Conservation (phyloP, 2,888 invertebrate genomes). For the Chalcosyrphus nemorum region DNA sequence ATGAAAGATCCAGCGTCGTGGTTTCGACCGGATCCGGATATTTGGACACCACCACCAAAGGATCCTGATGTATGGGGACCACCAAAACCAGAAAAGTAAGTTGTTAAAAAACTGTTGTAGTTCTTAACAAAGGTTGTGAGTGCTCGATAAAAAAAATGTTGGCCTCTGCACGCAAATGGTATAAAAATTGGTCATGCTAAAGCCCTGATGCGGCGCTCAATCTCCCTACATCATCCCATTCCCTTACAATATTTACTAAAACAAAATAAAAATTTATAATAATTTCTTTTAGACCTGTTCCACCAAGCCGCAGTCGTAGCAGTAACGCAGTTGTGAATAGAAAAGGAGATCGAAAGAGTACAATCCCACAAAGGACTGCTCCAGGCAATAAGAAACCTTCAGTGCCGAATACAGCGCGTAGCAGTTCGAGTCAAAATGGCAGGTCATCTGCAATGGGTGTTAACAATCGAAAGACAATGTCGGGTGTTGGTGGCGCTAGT, state of each 20-base stretch:
- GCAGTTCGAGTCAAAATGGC: conserved; percentile 63
- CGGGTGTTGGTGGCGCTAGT: conserved; percentile 12
- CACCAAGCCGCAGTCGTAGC: conserved; percentile 77
- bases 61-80: conserved; percentile 95
- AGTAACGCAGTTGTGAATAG: conserved; percentile 73
- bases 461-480: conserved; percentile 35
- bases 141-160: too few species aligned
- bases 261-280: neutral
- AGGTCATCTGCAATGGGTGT: conserved; percentile 42
- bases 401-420: conserved; percentile 71
- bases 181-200: too few species aligned
- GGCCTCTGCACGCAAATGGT: too few species aligned
- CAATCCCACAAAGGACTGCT: conserved; percentile 78
- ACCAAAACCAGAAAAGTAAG: conserved; percentile 90
- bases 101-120: conserved; percentile 74
- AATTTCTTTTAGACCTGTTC: conserved; percentile 75
- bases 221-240: too few species aligned
- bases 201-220: too few species aligned
- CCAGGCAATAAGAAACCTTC: conserved; percentile 74
- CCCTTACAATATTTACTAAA: too few species aligned
- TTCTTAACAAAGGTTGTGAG: too few species aligned
- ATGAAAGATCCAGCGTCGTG: conserved; percentile 82
- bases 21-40: conserved; percentile 89
- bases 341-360: conserved; percentile 77
- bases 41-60: conserved; percentile 87